These are phyloP conservation scores for Ficedula albicollis DNA, from an alignment of 2,797 vertebrate genomes.

Conservation along the genomic window DNA sequence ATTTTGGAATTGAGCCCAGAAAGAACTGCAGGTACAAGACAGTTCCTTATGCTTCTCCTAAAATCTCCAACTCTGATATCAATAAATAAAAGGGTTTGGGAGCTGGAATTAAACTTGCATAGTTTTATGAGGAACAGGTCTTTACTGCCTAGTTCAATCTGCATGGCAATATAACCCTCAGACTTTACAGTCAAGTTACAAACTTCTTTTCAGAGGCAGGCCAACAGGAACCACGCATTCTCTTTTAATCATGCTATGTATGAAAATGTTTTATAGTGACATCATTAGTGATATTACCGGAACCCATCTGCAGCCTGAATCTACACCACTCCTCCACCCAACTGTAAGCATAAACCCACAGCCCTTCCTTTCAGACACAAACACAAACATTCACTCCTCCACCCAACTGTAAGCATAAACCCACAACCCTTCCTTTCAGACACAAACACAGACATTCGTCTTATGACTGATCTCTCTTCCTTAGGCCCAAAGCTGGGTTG, in stretches of 20 bases:
- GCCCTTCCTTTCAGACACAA: not conserved
- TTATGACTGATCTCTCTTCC: not conserved
- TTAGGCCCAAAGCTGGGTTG: not conserved
- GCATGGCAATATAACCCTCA: not conserved
- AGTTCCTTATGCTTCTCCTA: not conserved
- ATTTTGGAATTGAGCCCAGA: constrained; percentile 39
- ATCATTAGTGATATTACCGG: not conserved
- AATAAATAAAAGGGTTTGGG: constrained; percentile 20
- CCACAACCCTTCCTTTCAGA: not conserved
- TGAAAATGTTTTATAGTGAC: not conserved
- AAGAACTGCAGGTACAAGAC: constrained; percentile 5
- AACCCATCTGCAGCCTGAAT: not conserved
- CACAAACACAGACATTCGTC: not conserved
- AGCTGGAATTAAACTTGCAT: constrained; percentile 4
- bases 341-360: not conserved
- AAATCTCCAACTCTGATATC: not conserved
- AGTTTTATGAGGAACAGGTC: not conserved
- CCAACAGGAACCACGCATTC: not conserved
- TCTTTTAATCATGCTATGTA: not conserved
- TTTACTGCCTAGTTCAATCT: not conserved
- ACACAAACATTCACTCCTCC: accelerated
- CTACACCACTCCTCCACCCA: not conserved
- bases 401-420: not conserved
- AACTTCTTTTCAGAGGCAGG: not conserved
- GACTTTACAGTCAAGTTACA: not conserved